Evolutionary conservation across 1,140 invertebrate species (phyloP), one percentile per base, ranked within the genome.

Genomic region (Pemphigus obesinymphae): DNA sequence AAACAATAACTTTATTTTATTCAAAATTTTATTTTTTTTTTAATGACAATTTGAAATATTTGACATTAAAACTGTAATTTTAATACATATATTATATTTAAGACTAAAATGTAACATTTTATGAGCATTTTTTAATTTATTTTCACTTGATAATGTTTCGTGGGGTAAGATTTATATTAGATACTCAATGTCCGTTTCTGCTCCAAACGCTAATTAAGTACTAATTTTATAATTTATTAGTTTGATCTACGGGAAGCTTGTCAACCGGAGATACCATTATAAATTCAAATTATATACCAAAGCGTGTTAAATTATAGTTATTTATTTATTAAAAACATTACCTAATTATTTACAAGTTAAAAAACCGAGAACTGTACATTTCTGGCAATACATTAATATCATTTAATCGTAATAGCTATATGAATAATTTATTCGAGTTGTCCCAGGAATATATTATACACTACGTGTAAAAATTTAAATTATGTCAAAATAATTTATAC

Each of bases 221-320:
- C 50, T 73, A 48, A 73, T 73, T 73, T 73, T 50, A 73, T 50
- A 73, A 50, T 50, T 73, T 73, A 73, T 73, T 50, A n/a, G 70
- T 50, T 31, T 31, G 31, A 31, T 73, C 17, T 17, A 73, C 45
- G 29, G 45, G n/a, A n/a, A 20, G 29, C 70, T 73, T 73, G 70
- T 50, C 45, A 50, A 50, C 45, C 17, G 8, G 15, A 34, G 8
- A 31, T 50, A 48, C 26, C 70, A 20, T 50, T 50, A 73, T 73
- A 73, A 73, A 73, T 73, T 10, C 43, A n/a, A n/a, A 31, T 73
- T 45, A 70, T n/a, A n/a, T 29, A 34, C 70, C 6, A 26, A 29
- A 10, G 1, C 1, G 29, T 34, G 17, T 3, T 5, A 73, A 34
- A 50, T 43, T 73, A n/a, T 31, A 23, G 17, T 73, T 17, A 72